A percentile compares a stretch with the other conserved stretches of the same genome.
Conservation (phyloP, 2,113 vertebrate genomes). For the Salminus brasiliensis region DNA sequence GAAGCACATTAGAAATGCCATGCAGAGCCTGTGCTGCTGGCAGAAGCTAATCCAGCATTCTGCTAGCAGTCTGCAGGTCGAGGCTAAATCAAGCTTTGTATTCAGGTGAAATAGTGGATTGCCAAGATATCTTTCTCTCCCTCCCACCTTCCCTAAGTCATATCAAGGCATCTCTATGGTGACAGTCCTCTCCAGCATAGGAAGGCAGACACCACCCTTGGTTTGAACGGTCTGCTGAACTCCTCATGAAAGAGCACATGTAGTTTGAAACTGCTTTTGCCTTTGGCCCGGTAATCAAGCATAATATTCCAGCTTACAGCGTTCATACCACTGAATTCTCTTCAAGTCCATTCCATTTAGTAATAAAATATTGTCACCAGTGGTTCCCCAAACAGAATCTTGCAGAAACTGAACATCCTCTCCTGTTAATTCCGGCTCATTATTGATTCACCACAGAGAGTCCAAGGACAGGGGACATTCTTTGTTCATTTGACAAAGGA, state of each 20-base stretch:
- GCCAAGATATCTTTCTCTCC: background rate
- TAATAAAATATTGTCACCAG: background rate
- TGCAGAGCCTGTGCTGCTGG: background rate
- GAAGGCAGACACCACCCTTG: background rate
- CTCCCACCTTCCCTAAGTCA: background rate
- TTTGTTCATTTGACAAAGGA: constrained; percentile 9
- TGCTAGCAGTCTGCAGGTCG: background rate
- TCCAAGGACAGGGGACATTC: constrained; percentile 6
- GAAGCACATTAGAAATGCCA: background rate
- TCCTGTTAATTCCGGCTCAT: background rate
- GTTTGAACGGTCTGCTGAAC: background rate
- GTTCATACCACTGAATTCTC: background rate
- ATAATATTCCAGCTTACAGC: background rate
- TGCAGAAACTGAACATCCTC: background rate
- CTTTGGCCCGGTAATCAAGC: background rate
- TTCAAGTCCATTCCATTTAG: background rate
- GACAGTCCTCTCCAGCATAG: background rate
- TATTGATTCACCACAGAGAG: background rate
- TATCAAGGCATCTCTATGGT: constrained; percentile 4
- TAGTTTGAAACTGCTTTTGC: background rate
- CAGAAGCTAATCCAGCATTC: background rate
- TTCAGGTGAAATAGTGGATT: constrained; percentile 2
- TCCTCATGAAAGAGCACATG: background rate
- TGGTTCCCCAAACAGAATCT: background rate
- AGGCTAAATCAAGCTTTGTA: constrained; percentile 1